phyloP scores from a whole-genome alignment of 2,888 invertebrate species.

The Boloria selene region DNA sequence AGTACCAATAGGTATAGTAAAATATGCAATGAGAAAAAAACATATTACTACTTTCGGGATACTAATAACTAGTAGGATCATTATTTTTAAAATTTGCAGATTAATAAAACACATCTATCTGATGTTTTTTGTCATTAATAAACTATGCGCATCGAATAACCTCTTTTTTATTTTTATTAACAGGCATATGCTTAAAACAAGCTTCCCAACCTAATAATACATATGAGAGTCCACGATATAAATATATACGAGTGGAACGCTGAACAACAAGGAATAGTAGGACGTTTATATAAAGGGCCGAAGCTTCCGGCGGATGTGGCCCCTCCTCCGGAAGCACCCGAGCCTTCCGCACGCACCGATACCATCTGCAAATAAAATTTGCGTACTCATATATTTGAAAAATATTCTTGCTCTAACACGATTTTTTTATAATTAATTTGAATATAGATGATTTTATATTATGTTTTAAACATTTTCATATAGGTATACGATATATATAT shows the following conservation, averaged over 20 bases:
- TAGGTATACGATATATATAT: too few relatives aligned
- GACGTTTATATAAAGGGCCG: slow-evolving; percentile 47
- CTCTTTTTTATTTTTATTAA: background rate
- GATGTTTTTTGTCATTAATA: too few relatives aligned
- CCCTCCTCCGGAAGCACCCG: slow-evolving; percentile 60
- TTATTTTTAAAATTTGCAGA: too few relatives aligned
- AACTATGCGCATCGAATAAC: too few relatives aligned
- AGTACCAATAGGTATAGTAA: too few relatives aligned
- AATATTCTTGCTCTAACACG: background rate
- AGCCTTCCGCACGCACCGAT: slow-evolving; percentile 57
- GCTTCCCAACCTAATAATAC: slow-evolving; percentile 23
- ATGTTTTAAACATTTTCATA: too few relatives aligned
- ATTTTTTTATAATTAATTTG: too few relatives aligned
- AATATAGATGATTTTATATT: too few relatives aligned
- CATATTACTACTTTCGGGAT: too few relatives aligned
- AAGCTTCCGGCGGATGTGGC: slow-evolving; percentile 76
- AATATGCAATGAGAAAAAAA: too few relatives aligned
- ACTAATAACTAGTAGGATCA: too few relatives aligned
- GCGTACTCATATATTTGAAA: slow-evolving; percentile 3
- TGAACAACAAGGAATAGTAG: slow-evolving; percentile 53
- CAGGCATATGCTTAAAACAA: background rate
- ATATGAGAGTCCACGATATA: slow-evolving; percentile 26
- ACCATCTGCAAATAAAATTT: slow-evolving; percentile 48
- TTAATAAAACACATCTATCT: too few relatives aligned
- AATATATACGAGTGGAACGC: slow-evolving; percentile 37